Evolutionary conservation across 2,888 invertebrate genomes (phyloP).

Genomic region (Andrena minutula): DNA sequence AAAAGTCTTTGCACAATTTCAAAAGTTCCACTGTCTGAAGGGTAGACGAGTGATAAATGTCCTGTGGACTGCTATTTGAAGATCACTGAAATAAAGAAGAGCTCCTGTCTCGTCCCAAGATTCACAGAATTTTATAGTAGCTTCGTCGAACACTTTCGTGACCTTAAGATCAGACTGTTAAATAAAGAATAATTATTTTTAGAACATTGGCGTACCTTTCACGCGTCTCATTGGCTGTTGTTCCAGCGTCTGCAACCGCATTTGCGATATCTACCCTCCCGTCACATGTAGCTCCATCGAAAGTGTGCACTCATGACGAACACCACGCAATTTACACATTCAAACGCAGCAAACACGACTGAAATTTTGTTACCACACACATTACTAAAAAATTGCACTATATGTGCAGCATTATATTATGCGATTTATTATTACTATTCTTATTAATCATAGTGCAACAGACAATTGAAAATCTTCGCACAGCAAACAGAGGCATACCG

Average conservation of each 20-base stretch:
- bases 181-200: neutral
- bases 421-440: too few species aligned
- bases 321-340: neutral
- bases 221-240: neutral
- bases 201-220: neutral
- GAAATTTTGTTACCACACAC: neutral
- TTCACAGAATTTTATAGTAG: constrained; percentile 11
- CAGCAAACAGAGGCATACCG: neutral
- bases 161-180: neutral
- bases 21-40: neutral
- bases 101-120: neutral
- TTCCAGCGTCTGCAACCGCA: neutral
- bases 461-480: neutral
- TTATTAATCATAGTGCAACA: neutral
- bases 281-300: neutral
- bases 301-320: too few species aligned
- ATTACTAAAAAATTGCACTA: neutral
- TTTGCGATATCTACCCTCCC: neutral
- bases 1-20: neutral
- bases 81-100: neutral
- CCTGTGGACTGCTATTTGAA: neutral
- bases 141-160: neutral
- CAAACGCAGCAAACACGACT: neutral
- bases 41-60: neutral
- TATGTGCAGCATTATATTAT: neutral